Conservation (phyloP, 1,140 invertebrate species). For the Heliothis subflexa region DNA sequence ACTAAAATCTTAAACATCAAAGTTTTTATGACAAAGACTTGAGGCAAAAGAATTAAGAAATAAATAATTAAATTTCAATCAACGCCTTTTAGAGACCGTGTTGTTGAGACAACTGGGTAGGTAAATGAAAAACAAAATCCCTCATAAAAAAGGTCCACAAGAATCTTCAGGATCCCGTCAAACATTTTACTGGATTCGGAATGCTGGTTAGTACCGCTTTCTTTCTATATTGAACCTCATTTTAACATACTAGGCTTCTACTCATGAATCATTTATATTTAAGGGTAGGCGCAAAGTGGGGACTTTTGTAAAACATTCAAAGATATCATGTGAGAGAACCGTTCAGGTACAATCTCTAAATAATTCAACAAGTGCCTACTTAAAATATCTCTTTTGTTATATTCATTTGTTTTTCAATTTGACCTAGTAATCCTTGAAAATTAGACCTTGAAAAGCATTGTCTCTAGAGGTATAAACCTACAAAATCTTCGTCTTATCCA, state of each 20-base stretch:
- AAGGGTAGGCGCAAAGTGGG: slow-evolving; percentile 38
- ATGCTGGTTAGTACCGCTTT: slow-evolving; percentile 25
- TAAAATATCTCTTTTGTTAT: no score
- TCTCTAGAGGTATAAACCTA: no score
- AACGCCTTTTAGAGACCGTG: neutral
- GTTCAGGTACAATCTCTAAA: slow-evolving; percentile 19
- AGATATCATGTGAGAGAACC: slow-evolving; percentile 5
- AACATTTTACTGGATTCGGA: slow-evolving; percentile 31
- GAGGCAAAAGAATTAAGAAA: no score
- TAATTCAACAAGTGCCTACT: slow-evolving; percentile 33
- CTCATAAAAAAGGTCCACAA: neutral
- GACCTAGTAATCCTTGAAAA: no score
- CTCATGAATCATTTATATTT: slow-evolving; percentile 53
- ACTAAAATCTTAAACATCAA: no score
- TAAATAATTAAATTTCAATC: no score
- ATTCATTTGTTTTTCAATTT: neutral
- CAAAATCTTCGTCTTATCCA: no score
- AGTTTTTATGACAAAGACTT: no score
- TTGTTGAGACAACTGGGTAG: neutral
- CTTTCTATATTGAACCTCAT: slow-evolving; percentile 49
- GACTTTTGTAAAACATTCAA: slow-evolving; percentile 50
- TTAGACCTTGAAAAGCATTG: neutral
- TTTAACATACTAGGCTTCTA: slow-evolving; percentile 10
- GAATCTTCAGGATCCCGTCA: neutral
- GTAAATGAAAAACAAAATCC: neutral